Evolutionary conservation across 1,140 invertebrate genomes (phyloP).

Genomic region (Euglossa dilemma): DNA sequence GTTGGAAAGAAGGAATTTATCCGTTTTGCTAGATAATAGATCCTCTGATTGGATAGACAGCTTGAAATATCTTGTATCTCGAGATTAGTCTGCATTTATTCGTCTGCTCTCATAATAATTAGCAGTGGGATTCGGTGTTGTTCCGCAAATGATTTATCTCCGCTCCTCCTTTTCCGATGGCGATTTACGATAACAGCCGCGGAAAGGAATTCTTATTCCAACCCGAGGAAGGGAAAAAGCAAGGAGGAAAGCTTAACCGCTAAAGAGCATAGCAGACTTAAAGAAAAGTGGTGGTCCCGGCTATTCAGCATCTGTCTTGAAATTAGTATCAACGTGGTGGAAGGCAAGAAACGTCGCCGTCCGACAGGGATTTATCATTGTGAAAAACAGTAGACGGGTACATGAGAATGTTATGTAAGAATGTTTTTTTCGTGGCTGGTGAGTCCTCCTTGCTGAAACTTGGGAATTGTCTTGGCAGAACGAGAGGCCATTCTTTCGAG

Average conservation of each 20-base stretch:
- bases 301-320: not conserved
- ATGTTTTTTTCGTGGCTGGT: not conserved
- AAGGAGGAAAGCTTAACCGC: slow-evolving; percentile 5
- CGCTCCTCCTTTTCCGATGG: not conserved
- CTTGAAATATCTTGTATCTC: not conserved
- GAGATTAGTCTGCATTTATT: not conserved
- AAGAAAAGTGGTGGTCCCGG: not conserved
- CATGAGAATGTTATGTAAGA: slow-evolving; percentile 27
- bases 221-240: not conserved
- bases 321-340: slow-evolving; percentile 11
- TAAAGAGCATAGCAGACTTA: not conserved
- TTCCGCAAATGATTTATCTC: not conserved
- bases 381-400: slow-evolving; percentile 3
- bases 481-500: not conserved
- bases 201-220: not conserved
- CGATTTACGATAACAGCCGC: not conserved
- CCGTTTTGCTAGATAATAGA: too few species aligned
- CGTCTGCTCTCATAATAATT: not conserved
- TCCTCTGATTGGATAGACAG: too few species aligned
- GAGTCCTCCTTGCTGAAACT: not conserved
- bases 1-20: too few species aligned
- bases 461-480: slow-evolving; percentile 29
- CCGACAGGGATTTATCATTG: slow-evolving; percentile 28
- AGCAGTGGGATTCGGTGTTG: not conserved
- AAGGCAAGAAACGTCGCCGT: not conserved